A percentile compares a stretch with the other conserved stretches of the same genome.
Evolutionary conservation across 2,797 vertebrate genomes (phyloP).

Genomic region (Sciurus carolinensis): DNA sequence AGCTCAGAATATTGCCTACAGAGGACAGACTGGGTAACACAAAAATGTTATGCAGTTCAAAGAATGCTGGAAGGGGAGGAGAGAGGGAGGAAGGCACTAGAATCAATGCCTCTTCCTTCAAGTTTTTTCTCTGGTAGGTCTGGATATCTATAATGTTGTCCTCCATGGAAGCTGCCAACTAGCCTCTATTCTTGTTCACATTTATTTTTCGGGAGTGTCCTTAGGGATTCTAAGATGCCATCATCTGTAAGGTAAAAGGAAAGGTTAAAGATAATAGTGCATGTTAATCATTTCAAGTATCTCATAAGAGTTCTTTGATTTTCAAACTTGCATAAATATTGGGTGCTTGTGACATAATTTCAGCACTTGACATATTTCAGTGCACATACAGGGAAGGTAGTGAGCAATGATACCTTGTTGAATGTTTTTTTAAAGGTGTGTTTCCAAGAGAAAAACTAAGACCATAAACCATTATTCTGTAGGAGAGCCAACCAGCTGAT

Average conservation of each 20-base stretch:
- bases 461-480: background rate
- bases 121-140: background rate
- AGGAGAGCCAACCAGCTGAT: background rate
- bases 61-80: background rate
- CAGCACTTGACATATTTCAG: conserved; percentile 57
- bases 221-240: conserved; percentile 45
- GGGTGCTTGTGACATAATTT: conserved; percentile 61
- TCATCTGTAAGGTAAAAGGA: conserved; percentile 44
- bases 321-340: conserved; percentile 79
- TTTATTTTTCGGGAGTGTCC: background rate
- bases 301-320: conserved; percentile 70
- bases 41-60: background rate
- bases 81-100: background rate
- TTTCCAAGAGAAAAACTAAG: conserved; percentile 50
- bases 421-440: background rate
- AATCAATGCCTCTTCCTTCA: background rate
- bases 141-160: background rate
- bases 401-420: conserved; percentile 38
- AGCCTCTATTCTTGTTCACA: conserved; percentile 6
- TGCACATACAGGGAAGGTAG: conserved; percentile 21
- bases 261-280: conserved; percentile 66
- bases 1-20: background rate
- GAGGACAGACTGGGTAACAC: background rate
- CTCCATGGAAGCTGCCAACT: background rate
- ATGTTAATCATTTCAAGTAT: conserved; percentile 77